Evolutionary conservation across 2,113 vertebrate genomes (phyloP).

Genomic region (Oenanthe oenanthe): DNA sequence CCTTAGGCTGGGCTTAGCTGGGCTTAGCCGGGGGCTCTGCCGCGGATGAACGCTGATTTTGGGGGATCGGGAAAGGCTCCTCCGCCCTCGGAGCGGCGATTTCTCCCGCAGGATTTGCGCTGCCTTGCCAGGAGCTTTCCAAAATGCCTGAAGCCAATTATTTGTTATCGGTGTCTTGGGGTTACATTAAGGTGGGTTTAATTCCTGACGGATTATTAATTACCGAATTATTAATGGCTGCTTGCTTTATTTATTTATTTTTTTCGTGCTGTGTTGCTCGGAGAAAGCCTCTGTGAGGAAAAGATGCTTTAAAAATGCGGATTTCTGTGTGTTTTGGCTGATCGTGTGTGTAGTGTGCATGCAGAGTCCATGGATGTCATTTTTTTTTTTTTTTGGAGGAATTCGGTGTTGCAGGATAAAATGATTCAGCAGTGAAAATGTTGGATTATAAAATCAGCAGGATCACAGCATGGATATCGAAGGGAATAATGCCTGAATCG

Average conservation of each 20-base stretch:
- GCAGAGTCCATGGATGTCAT: not conserved
- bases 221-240: not conserved
- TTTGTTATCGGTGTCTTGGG: constrained; percentile 95
- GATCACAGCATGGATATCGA: not conserved
- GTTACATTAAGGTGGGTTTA: constrained; percentile 96
- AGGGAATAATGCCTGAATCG: not conserved
- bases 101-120: constrained; percentile 77
- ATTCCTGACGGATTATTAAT: not conserved
- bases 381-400: not conserved
- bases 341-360: not conserved
- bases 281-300: not conserved
- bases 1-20: constrained; percentile 18
- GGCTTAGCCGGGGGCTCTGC: not conserved
- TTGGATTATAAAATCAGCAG: not conserved
- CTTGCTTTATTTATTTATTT: rapidly evolving
- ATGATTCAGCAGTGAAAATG: not conserved
- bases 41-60: not conserved
- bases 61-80: not conserved
- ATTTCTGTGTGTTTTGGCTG: not conserved
- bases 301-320: not conserved
- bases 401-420: not conserved
- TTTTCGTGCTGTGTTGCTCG: not conserved
- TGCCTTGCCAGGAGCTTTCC: constrained; percentile 76
- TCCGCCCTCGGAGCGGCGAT: constrained; percentile 54
- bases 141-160: constrained; percentile 97